Evolutionary conservation across 2,888 invertebrate genomes (phyloP), one percentile per base, ranked within the genome.

Genomic region (Hydrotaea diabolus): DNA sequence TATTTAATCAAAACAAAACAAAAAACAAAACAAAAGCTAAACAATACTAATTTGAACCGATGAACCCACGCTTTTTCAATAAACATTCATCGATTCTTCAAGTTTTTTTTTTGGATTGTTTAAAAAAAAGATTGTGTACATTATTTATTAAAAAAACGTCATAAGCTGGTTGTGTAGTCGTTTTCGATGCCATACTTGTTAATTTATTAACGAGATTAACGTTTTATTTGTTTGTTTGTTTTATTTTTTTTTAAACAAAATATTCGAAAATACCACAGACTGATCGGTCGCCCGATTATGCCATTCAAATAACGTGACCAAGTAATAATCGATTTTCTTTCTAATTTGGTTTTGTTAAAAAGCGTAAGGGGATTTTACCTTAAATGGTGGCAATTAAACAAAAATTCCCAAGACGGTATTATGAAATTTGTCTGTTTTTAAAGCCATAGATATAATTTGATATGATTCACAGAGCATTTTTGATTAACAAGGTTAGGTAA

Each of bases 21-120:
- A 43, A 43, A 43, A 43, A 26, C n/a, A n/a, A n/a, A n/a, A n/a
- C 31, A 36, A 64, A 36, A 36, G 31, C 31, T 7, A 31, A 4
- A 31, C 31, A 31, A 31, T 7, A 31, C 31, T 66, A 39, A 0
- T 19, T 15, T 39, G 21, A 66, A 3, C 11, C 39, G 5, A n/a
- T 31, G n/a, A 36, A 39, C 66, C 66, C 66, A 66, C 66, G 19
- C 66, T 19, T 36, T 64, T 64, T 36, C 36, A 15, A 39, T 39
- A 39, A 39, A 39, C 8, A 11, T 11, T 39, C 39, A 39, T 11
- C n/a, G n/a, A n/a, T n/a, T n/a, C n/a, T n/a, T n/a, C n/a, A n/a
- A n/a, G n/a, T 39, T 8, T 39, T 4, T 31, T 31, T 31, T 31
- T 31, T 31, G 3, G 7, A 17, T 43, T 49, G 15, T n/a, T n/a